Evolutionary conservation across 2,113 vertebrate genomes (phyloP).

Genomic region (Muntiacus muntjak): DNA sequence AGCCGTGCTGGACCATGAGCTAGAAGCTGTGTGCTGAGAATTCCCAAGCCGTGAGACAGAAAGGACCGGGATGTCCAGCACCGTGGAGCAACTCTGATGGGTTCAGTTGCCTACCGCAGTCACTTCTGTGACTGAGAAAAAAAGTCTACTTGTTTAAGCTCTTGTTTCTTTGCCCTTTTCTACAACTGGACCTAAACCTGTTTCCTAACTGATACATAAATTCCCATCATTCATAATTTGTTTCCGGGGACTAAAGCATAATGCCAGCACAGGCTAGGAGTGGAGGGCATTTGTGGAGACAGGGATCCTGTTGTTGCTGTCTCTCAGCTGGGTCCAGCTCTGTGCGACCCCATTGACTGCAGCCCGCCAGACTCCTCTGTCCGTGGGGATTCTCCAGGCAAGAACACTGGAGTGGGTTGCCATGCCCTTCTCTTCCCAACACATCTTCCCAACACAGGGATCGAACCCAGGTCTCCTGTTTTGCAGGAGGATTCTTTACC

Average conservation of each 20-base stretch:
- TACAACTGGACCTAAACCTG: background rate
- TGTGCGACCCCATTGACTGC: rapidly evolving
- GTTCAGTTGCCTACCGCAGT: background rate
- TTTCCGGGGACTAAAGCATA: background rate
- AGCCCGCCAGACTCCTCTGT: background rate
- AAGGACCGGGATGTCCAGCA: background rate
- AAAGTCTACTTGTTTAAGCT: background rate
- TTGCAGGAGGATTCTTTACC: background rate
- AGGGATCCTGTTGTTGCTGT: background rate
- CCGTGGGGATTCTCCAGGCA: background rate
- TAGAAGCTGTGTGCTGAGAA: background rate
- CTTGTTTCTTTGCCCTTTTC: background rate
- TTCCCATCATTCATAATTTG: background rate
- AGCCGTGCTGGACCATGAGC: background rate
- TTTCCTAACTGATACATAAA: background rate
- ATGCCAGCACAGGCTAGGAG: background rate
- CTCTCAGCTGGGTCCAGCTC: background rate
- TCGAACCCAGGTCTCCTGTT: background rate
- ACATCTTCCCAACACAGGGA: background rate
- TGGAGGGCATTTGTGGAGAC: background rate
- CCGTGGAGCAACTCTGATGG: background rate
- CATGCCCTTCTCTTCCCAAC: background rate
- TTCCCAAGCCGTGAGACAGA: background rate
- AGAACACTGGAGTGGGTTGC: background rate
- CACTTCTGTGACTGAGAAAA: background rate